Base-by-base conservation (phyloP, 2,113 vertebrate species). In the Sorex araneus region DNA sequence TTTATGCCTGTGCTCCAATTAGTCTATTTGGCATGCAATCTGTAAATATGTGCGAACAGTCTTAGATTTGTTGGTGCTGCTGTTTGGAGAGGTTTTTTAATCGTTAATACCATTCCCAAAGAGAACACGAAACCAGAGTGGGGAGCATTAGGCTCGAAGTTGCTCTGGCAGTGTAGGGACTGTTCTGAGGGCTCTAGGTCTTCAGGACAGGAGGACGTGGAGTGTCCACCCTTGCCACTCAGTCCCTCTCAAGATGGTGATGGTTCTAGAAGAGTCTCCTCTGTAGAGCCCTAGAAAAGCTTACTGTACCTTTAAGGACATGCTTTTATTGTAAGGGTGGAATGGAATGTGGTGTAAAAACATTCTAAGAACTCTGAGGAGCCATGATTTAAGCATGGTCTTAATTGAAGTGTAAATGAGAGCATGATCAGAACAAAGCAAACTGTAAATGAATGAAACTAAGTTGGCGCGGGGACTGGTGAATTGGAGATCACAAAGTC, bases 291-390 rank as follows among this genome's bases (percentile, higher is more conserved):
- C 12, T 81, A 67, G 50, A 45, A 86, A 74, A 81, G 47, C 40
- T 73, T 1, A 54, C 1, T 73, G n/a, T 32, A 8, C 27, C 13
- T 87, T 70, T 27, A 87, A 64, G 50, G 60, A 82, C 18, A 63
- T 69, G 45, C 75, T 88, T 28, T 75, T 70, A 30, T 85, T 89
- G 25, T 71, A 63, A 75, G 16, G 13, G 60, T 93, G 89, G 91
- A 91, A 77, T 95, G 45, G 57, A 85, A 78, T 63, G 40, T 6
- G 57, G 16, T 40, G 73, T 60, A 45, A 80, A 90, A 54, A 47
- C 85, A 70, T 66, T 85, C 76, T 88, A 27, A 73, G 27, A 82
- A 81, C 57, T n/a, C 18, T 91, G 40, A 93, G 74, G 43, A 90
- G 5, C 34, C 60, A 50, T 74, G 36, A 64, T 88, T 34, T 34